These are phyloP conservation scores for Agrypnia vestita DNA, from an alignment of 1,140 invertebrate genomes.

Conservation along the genomic window DNA sequence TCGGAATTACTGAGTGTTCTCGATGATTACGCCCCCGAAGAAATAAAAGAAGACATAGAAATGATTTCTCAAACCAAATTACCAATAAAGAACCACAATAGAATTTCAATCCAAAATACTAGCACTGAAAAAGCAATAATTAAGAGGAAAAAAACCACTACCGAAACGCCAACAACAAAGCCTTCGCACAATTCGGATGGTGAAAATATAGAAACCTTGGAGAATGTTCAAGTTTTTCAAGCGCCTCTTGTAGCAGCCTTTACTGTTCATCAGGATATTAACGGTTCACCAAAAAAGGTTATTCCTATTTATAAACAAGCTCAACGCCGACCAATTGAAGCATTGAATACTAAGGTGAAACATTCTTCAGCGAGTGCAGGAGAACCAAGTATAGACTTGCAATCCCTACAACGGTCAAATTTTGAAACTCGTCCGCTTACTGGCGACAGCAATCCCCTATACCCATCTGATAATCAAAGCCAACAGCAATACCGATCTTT, in stretches of 20 bases:
- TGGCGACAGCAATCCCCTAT: no score
- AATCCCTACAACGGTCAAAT: no score
- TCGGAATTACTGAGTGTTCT: no score
- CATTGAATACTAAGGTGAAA: slow-evolving; percentile 8
- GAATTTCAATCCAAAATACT: slow-evolving; percentile 25
- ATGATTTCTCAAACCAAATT: no score
- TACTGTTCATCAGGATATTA: slow-evolving; percentile 86
- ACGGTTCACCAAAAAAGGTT: slow-evolving; percentile 82
- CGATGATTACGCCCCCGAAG: no score
- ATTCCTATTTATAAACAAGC: slow-evolving; percentile 75
- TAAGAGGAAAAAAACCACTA: no score
- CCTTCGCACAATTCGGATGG: slow-evolving; percentile 77
- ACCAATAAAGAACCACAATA: no score
- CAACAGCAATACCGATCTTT: not conserved
- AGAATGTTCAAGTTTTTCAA: slow-evolving; percentile 84
- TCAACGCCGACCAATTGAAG: slow-evolving; percentile 51
- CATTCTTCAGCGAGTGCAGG: not conserved
- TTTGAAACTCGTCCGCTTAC: no score
- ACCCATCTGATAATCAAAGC: slow-evolving; percentile 39
- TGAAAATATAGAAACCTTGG: slow-evolving; percentile 77
- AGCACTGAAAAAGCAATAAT: slow-evolving; percentile 62
- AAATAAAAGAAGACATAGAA: no score
- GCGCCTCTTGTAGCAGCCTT: slow-evolving; percentile 87
- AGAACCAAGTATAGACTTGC: not conserved
- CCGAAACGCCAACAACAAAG: slow-evolving; percentile 74